Percentiles rank a stretch among this genome's conserved stretches.
Conservation (phyloP, 2,113 vertebrate genomes). For the Phyllostomus discolor region DNA sequence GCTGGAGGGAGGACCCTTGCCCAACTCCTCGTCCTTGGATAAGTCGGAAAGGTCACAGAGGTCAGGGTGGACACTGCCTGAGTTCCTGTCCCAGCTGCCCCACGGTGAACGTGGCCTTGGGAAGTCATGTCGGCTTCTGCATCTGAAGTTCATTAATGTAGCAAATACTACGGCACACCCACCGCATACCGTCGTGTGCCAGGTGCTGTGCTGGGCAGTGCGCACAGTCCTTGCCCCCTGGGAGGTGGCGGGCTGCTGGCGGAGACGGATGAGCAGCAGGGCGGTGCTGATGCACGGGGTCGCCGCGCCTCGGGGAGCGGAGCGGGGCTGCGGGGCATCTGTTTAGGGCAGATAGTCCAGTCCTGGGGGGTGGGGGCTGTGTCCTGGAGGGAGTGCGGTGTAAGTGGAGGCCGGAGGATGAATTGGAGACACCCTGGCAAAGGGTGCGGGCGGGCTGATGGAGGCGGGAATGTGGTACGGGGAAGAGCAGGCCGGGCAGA, state of each 20-base stretch:
- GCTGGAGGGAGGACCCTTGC: not conserved
- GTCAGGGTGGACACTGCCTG: not conserved
- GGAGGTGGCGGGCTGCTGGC: not conserved
- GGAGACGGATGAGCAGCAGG: not conserved
- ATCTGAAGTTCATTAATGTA: not conserved
- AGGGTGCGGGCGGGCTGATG: not conserved
- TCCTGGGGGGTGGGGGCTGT: not conserved
- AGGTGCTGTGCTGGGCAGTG: not conserved
- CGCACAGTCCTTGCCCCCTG: not conserved
- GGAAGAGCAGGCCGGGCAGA: not conserved
- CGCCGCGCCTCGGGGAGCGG: rapidly evolving
- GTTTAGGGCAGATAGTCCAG: not conserved
- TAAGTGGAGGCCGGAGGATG: not conserved
- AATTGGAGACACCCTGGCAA: not conserved
- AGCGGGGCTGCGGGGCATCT: not conserved
- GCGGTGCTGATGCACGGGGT: rapidly evolving
- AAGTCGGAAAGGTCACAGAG: not conserved
- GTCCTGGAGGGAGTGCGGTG: not conserved
- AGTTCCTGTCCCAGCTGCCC: not conserved
- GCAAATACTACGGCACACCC: not conserved
- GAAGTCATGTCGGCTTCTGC: not conserved
- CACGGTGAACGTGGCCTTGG: rapidly evolving
- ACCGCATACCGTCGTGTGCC: not conserved
- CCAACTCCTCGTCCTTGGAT: not conserved
- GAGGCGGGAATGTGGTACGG: not conserved